Conservation (phyloP, 2,888 invertebrate species). For the Pristionchus mayeri region DNA sequence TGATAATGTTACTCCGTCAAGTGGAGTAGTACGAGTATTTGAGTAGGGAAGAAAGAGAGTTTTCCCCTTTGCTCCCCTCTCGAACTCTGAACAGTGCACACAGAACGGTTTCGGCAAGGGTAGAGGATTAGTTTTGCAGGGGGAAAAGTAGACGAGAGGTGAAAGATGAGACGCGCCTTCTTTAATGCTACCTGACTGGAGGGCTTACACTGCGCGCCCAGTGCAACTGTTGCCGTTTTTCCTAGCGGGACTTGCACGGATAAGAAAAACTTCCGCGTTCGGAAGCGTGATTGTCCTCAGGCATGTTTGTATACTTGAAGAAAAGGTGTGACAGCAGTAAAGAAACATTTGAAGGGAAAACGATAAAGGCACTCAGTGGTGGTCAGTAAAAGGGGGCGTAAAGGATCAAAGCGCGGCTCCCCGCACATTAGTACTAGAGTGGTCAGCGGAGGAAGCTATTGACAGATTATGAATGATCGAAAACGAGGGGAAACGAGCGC, state of each 20-base stretch:
- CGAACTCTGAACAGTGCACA: neutral
- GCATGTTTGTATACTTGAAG: too few relatives aligned
- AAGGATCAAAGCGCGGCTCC: conserved; percentile 10
- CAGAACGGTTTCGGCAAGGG: neutral
- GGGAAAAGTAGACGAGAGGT: neutral
- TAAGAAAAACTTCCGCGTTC: conserved; percentile 17
- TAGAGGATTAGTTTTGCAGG: neutral
- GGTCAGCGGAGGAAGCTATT: conserved; percentile 17
- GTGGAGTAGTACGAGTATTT: neutral
- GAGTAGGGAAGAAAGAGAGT: neutral
- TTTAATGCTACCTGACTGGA: neutral
- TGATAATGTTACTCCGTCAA: too few relatives aligned
- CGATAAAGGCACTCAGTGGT: neutral
- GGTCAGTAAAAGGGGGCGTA: conserved; percentile 2
- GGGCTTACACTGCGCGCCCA: conserved; percentile 2
- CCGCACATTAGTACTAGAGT: conserved; percentile 10
- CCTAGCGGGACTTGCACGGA: neutral
- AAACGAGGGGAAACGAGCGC: neutral
- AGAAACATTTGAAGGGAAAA: neutral
- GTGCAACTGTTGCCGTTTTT: conserved; percentile 24
- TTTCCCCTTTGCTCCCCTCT: neutral
- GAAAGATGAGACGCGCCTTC: neutral
- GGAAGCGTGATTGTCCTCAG: too few relatives aligned
- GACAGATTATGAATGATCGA: conserved; percentile 28
- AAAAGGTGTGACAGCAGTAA: too few relatives aligned